Conservation (phyloP, 2,113 vertebrate species). For the Atlantisia rogersi region DNA sequence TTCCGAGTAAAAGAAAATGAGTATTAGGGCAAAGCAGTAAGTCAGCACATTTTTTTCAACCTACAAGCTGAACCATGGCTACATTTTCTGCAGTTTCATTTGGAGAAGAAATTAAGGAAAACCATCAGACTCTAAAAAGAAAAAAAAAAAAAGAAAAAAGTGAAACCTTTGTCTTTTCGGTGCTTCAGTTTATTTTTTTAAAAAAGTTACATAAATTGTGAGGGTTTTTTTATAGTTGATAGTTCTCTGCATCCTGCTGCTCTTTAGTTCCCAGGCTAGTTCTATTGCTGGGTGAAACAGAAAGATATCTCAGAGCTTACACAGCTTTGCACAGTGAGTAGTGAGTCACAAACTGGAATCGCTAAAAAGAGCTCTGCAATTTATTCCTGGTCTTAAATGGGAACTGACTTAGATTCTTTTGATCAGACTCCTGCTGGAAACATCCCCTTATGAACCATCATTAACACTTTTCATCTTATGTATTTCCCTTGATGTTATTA, state of each 20-base stretch:
- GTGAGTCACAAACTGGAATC: constrained; percentile 17
- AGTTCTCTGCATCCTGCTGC: background rate
- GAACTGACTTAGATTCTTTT: background rate
- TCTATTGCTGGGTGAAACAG: background rate
- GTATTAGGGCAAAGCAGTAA: background rate
- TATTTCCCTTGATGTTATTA: background rate
- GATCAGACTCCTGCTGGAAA: background rate
- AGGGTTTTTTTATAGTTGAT: background rate
- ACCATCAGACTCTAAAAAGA: background rate
- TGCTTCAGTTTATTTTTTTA: background rate
- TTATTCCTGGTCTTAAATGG: constrained; percentile 6
- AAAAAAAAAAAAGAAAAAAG: background rate
- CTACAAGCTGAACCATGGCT: background rate
- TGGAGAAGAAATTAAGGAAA: background rate
- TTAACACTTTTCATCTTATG: background rate
- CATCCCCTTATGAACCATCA: background rate
- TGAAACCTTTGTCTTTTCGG: background rate
- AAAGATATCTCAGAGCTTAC: background rate
- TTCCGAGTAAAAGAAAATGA: background rate
- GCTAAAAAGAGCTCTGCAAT: background rate
- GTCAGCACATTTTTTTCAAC: background rate
- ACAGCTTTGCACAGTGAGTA: constrained; percentile 1
- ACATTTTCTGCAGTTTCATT: background rate
- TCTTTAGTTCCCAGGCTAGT: background rate
- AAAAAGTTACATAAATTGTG: background rate